phyloP scores from a whole-genome alignment of 2,113 vertebrate species.

The Glaucidium brasilianum region DNA sequence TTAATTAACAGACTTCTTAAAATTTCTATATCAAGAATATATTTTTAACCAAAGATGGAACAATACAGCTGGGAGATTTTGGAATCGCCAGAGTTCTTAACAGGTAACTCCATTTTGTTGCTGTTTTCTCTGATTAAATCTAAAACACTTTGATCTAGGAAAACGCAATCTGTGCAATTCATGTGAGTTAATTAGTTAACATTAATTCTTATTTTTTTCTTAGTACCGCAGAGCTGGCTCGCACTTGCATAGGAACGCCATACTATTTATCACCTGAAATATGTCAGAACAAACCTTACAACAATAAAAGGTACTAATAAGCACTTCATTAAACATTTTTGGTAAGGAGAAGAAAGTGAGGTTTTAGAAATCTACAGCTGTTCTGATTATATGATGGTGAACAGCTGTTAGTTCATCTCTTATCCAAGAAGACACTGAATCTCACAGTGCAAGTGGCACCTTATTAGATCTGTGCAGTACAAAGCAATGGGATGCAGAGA shows the following conservation, averaged over 20 bases:
- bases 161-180: background rate
- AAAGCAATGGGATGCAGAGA: background rate
- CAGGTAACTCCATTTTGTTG: conserved; percentile 76
- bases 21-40: conserved; percentile 82
- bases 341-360: background rate
- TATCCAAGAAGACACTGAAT: background rate
- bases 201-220: conserved; percentile 2
- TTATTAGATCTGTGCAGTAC: background rate
- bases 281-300: conserved; percentile 98
- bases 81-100: conserved; percentile 96
- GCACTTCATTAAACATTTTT: background rate
- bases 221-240: conserved; percentile 93
- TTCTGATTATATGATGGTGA: background rate
- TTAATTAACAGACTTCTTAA: conserved; percentile 48
- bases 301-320: conserved; percentile 93
- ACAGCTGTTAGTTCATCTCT: background rate
- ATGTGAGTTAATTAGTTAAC: background rate
- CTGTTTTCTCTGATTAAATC: background rate
- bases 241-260: conserved; percentile 96
- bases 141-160: background rate
- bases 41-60: conserved; percentile 97
- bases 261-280: conserved; percentile 98
- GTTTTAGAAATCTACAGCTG: background rate
- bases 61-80: conserved; percentile 96
- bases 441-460: background rate